phyloP scores from a whole-genome alignment of 2,888 invertebrate species.

The Macropis europaea region DNA sequence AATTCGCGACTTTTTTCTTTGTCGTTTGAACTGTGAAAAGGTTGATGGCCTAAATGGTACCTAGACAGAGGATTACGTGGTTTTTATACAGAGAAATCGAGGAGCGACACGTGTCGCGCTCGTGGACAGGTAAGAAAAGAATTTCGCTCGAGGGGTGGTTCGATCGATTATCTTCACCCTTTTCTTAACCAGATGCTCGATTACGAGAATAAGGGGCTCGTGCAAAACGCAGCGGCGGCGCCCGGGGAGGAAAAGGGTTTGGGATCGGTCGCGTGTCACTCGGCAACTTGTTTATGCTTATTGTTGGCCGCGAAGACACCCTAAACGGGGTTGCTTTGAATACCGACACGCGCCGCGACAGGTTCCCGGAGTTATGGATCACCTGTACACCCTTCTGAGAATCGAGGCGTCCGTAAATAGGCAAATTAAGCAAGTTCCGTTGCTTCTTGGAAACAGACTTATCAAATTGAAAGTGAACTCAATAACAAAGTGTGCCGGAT shows the following conservation, averaged over 20 bases:
- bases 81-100: conserved; percentile 21
- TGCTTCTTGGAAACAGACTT: no score
- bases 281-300: conserved; percentile 68
- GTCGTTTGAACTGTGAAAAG: no score
- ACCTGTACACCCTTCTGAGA: conserved; percentile 5
- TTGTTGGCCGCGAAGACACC: conserved; percentile 68
- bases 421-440: no score
- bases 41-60: no score
- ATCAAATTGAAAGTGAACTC: no score
- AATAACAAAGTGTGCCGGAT: no score
- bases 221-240: conserved; percentile 58
- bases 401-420: background rate
- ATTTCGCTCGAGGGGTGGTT: conserved; percentile 45
- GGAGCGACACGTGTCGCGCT: conserved; percentile 53
- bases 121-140: conserved; percentile 55
- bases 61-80: conserved; percentile 10
- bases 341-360: conserved; percentile 65
- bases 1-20: no score
- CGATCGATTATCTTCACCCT: conserved; percentile 72
- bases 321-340: conserved; percentile 66
- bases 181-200: conserved; percentile 65
- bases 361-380: conserved; percentile 42
- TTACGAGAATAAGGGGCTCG: conserved; percentile 59
- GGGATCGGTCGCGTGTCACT: conserved; percentile 69
- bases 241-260: conserved; percentile 61